Base-by-base conservation (phyloP, 2,113 vertebrate genomes). In the Thomomys bottae region DNA sequence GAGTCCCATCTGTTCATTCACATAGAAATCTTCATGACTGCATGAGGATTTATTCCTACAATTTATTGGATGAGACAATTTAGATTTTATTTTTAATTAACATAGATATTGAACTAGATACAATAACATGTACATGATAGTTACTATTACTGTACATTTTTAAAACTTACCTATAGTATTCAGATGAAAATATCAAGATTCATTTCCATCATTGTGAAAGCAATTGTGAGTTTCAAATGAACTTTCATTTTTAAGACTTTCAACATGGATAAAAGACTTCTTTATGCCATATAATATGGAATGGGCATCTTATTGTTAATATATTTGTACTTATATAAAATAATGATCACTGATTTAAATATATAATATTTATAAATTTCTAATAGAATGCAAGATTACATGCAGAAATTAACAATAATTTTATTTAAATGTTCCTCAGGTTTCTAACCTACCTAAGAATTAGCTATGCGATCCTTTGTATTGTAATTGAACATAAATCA, bases 31-130 rank as follows among this genome's bases (percentile, higher is more conserved):
- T 45, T 87, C 10, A 26, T 64, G 57, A 66, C 23, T 36, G 14
- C 5, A 54, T 89, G 14, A 91, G 72, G 24, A 57, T 59, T 45
- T 59, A 67, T 36, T 18, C 72, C 15, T 49, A n/a, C 45, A 40
- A 70, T 84, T 90, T 93, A 82, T 75, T 77, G 4, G 66, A 77
- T 64, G 24, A 92, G 79, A 9, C 21, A 8, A 28, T 26, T 92
- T 94, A 24, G 77, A 84, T 84, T 64, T 75, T 54, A 14, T 54
- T 54, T 54, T 54, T 54, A 11, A 45, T 45, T 45, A 45, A 6
- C 11, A 45, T 45, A 6, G 3, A 49, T 49, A 12, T 49, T 49
- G 45, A 49, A 49, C 45, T 49, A 49, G 9, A 12, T 49, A 8
- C 14, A 49, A 12, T 12, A 11, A 12, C 45, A 49, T n/a, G n/a